Evolutionary conservation across 2,888 invertebrate species (phyloP).

Genomic region (Amiota communis): DNA sequence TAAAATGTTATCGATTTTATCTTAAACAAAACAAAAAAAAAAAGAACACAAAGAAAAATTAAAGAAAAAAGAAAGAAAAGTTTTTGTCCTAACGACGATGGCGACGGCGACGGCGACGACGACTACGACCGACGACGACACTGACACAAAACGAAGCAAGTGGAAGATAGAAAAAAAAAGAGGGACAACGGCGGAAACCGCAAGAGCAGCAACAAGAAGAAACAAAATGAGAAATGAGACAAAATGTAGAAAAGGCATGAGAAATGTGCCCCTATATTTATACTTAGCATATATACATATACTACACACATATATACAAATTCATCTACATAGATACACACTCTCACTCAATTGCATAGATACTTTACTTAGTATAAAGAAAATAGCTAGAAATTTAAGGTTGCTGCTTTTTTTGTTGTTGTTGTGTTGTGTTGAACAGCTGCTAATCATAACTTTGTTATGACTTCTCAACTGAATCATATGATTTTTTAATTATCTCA

Average conservation of each 20-base stretch:
- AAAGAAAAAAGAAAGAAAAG: conserved; percentile 44
- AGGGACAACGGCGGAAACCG: conserved; percentile 26
- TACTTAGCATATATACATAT: not conserved
- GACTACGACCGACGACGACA: conserved; percentile 41
- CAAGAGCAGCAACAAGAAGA: conserved; percentile 24
- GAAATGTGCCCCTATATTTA: conserved; percentile 29
- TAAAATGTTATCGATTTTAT: conserved; percentile 71
- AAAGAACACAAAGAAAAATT: no score
- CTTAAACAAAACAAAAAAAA: conserved; percentile 51
- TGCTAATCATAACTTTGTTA: no score
- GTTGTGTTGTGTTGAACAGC: no score
- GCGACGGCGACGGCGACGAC: no score
- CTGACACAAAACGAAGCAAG: conserved; percentile 54
- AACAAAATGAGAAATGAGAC: conserved; percentile 25
- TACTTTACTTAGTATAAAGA: conserved; percentile 51
- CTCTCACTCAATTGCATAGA: conserved; percentile 43
- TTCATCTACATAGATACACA: conserved; percentile 3
- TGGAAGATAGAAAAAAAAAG: conserved; percentile 17
- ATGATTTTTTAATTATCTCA: no score
- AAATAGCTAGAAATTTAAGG: conserved; percentile 58
- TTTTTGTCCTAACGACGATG: conserved; percentile 56
- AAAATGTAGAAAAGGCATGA: conserved; percentile 16
- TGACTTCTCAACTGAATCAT: no score
- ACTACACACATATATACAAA: not conserved
- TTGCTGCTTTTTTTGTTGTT: conserved; percentile 4